These are phyloP conservation scores for Notocelia uddmanniana DNA, from an alignment of 2,888 invertebrate species.

Conservation along the genomic window DNA sequence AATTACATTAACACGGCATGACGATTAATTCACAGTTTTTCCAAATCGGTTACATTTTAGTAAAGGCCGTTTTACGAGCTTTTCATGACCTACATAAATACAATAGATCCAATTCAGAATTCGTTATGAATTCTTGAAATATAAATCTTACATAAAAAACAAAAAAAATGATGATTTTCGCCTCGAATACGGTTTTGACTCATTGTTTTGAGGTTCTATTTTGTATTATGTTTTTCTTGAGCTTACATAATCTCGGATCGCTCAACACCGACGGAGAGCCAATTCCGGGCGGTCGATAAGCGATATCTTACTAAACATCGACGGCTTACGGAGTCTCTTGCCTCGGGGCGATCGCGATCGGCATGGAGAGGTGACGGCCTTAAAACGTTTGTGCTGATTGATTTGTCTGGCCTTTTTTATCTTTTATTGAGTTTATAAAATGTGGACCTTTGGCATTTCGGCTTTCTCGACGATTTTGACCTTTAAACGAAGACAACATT, in stretches of 20 bases:
- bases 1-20: too few species aligned
- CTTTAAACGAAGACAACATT: not conserved
- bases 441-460: not conserved
- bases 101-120: not conserved
- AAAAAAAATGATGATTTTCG: not conserved
- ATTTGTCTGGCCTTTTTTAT: slow-evolving; percentile 14
- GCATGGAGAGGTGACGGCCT: slow-evolving; percentile 17
- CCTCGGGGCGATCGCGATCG: slow-evolving; percentile 34
- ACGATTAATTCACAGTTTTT: not conserved
- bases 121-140: not conserved
- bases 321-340: slow-evolving; percentile 43
- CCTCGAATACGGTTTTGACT: not conserved
- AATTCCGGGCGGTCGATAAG: slow-evolving; percentile 47
- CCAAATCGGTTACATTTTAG: not conserved
- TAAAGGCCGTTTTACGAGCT: not conserved
- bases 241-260: slow-evolving; percentile 44
- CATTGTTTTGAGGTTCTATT: not conserved
- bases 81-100: not conserved
- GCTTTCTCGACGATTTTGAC: not conserved
- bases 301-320: slow-evolving; percentile 48
- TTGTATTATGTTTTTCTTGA: slow-evolving; percentile 37
- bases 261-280: slow-evolving; percentile 39
- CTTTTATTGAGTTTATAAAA: not conserved
- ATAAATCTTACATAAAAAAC: not conserved
- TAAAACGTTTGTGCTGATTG: slow-evolving; percentile 30